Conservation (phyloP, 2,888 invertebrate species). For the Metalampra italica region DNA sequence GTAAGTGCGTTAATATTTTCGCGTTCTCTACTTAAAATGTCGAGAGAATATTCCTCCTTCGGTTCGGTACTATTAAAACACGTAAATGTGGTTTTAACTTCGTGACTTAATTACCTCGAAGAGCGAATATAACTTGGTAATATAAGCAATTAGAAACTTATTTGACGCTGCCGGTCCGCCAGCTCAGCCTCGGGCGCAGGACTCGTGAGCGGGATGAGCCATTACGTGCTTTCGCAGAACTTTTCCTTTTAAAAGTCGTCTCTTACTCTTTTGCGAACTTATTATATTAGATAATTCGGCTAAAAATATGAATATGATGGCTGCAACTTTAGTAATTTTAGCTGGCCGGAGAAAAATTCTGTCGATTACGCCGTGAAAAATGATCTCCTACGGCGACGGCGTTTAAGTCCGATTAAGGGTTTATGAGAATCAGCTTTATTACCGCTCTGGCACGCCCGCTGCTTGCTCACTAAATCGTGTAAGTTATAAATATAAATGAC, state of each 20-base stretch:
- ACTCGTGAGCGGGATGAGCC: conserved; percentile 76
- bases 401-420: conserved; percentile 41
- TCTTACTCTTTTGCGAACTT: conserved; percentile 75
- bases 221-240: conserved; percentile 74
- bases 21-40: neutral
- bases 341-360: conserved; percentile 51
- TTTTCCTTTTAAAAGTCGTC: conserved; percentile 77
- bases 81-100: conserved; percentile 66
- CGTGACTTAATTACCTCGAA: conserved; percentile 71
- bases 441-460: neutral
- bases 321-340: conserved; percentile 69
- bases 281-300: conserved; percentile 74
- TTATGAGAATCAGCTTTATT: conserved; percentile 31
- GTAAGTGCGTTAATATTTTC: conserved; percentile 36
- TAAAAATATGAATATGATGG: conserved; percentile 73
- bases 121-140: conserved; percentile 76
- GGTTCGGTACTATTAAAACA: conserved; percentile 46
- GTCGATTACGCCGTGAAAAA: conserved; percentile 62
- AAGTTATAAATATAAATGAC: neutral
- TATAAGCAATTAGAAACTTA: conserved; percentile 79
- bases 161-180: conserved; percentile 75
- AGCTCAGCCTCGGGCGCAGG: conserved; percentile 68
- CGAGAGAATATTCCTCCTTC: conserved; percentile 22
- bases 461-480: neutral
- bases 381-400: conserved; percentile 51